Evolutionary conservation across 2,797 vertebrate genomes (phyloP).

Genomic region (Betta splendens): DNA sequence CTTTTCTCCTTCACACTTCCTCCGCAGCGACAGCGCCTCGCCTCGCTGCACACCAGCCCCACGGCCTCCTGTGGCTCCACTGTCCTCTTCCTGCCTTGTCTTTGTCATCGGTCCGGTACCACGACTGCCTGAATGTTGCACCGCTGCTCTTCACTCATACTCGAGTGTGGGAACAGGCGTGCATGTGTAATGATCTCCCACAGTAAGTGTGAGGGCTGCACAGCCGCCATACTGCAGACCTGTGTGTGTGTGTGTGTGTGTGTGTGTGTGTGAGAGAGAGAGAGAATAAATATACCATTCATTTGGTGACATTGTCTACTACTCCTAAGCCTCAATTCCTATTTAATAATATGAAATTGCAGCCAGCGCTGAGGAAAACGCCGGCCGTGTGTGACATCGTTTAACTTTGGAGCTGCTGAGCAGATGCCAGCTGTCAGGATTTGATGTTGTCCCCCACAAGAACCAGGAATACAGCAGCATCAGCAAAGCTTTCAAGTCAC

Average conservation of each 20-base stretch:
- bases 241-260: background rate
- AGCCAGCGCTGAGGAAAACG: background rate
- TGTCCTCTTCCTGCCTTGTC: background rate
- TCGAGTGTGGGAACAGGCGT: background rate
- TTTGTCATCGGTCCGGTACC: background rate
- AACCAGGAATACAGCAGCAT: slow-evolving; percentile 2
- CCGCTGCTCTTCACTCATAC: background rate
- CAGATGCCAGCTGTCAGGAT: slow-evolving; percentile 21
- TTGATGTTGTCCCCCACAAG: slow-evolving; percentile 20
- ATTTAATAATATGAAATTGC: background rate
- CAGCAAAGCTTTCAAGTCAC: slow-evolving; percentile 28
- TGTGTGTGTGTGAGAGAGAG: background rate
- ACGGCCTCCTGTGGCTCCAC: background rate
- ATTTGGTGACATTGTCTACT: too few relatives aligned
- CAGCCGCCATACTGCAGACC: slow-evolving; percentile 64
- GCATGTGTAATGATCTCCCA: slow-evolving; percentile 22
- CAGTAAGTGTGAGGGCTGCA: slow-evolving; percentile 36
- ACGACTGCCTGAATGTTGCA: background rate
- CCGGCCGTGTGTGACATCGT: background rate
- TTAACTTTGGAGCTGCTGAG: slow-evolving; percentile 8
- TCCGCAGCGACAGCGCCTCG: slow-evolving; percentile 35
- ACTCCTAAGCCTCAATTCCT: background rate
- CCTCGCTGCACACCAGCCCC: slow-evolving; percentile 4
- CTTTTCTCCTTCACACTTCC: slow-evolving; percentile 18
- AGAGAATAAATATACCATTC: too few relatives aligned